Evolutionary conservation across 2,888 invertebrate genomes (phyloP), one percentile per base, ranked within the genome.

Genomic region (Netelia inedita): DNA sequence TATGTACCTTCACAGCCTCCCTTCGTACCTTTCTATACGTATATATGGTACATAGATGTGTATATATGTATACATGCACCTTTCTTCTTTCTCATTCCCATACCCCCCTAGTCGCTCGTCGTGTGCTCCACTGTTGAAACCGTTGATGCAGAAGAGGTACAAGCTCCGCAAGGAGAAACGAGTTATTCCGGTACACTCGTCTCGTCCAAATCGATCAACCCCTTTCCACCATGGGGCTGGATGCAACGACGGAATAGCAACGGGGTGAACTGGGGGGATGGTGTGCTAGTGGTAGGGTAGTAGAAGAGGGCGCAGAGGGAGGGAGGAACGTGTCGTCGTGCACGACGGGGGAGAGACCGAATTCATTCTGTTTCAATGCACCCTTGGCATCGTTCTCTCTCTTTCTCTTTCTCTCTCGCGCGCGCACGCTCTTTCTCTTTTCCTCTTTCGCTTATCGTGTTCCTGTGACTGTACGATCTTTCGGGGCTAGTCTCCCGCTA

Each of bases 131-230:
- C 85, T 82, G 85, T 85, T 79, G 71, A 50, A 85, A 71, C 79
- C 85, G 82, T 79, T 82, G 85, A 85, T 85, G 85, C 79, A 75
- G 79, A 85, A 85, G 85, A 85, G 85, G 84, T 59, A 85, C 85
- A 85, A 85, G 79, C 85, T 79, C 79, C 79, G 85, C 82, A 85
- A 85, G 85, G 82, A 85, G 85, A 85, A 85, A 85, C 85, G 82
- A 85, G 85, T 85, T 85, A 85, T 85, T 85, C 85, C 85, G 85
- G 85, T 85, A 85, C 79, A 85, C 85, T 85, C 85, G 85, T 85
- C 85, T 85, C 85, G 82, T 79, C 85, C 85, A 85, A 85, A 85
- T 85, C 85, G 85, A 85, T 86, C 79, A 81, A 81, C 83, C 79
- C 80, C 86, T 85, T 79, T 76, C 80, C 73, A 68, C 61, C 82